Base-by-base conservation (phyloP, 1,140 invertebrate species). In the Elysia chlorotica region DNA sequence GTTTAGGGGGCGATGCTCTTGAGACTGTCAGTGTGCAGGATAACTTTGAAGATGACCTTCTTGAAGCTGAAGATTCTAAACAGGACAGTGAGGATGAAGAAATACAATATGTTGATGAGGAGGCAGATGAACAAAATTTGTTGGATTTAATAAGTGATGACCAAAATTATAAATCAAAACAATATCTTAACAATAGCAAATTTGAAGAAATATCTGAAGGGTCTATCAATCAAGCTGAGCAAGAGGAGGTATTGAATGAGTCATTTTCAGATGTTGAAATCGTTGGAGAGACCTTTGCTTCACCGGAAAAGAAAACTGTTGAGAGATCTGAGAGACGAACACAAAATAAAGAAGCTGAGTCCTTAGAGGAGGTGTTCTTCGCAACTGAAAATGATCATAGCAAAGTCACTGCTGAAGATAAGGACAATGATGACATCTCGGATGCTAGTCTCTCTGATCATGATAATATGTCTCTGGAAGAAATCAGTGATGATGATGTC, bases 181-280 rank as follows among this genome's bases (percentile, higher is more conserved):
- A n/a, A n/a, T n/a, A n/a, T n/a, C n/a, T n/a, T n/a, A n/a, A n/a
- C n/a, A n/a, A n/a, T 54, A 62, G 57, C 37, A 71, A 38, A 48
- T 71, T 71, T 71, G 69, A 71, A 48, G 69, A 71, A 53, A 71
- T 71, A 41, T 71, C 69, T 30, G 69, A 71, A 37, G 69, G 69
- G 14, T 71, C 69, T 14, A 71, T 71, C 21, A 59, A 63, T 38
- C 14, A 62, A 31, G 19, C n/a, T 36, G 69, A 63, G 33, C 69
- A 71, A 38, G 59, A 63, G 5, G 69, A 71, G 23, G 14, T 63
- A 1, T 28, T 25, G 4, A 38, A 4, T 71, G 69, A 71, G 17
- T 3, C 54, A 2, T 25, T 35, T 41, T 57, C 33, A 28, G 69
- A 71, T 71, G 37, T 62, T 31, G 59, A 62, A 41, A 63, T 71